Evolutionary conservation across 1,140 invertebrate species (phyloP).

Genomic region (Drosophila tani): DNA sequence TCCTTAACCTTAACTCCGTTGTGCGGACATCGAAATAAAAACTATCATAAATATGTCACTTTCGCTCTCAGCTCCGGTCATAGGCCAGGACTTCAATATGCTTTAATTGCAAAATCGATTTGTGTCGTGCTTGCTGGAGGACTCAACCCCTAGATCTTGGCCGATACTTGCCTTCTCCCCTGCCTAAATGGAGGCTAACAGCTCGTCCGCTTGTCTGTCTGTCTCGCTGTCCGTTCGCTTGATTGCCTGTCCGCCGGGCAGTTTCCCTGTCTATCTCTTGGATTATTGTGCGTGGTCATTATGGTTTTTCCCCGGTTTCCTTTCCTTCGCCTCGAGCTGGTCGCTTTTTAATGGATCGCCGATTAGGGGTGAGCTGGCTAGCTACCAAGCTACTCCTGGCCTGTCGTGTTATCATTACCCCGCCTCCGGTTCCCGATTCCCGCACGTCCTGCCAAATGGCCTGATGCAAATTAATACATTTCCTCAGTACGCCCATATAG

Average conservation of each 20-base stretch:
- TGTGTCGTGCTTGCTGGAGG: conserved; percentile 53
- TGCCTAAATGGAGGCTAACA: conserved; percentile 56
- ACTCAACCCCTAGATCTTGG: conserved; percentile 49
- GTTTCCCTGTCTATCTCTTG: conserved; percentile 36
- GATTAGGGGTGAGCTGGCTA: conserved; percentile 34
- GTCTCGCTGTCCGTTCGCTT: conserved; percentile 10
- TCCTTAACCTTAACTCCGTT: conserved; percentile 70
- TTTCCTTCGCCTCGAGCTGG: conserved; percentile 10
- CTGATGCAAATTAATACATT: conserved; percentile 71
- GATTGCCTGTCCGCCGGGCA: conserved; percentile 24
- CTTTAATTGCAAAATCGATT: conserved; percentile 83
- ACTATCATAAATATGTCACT: conserved; percentile 61
- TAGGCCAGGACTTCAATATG: conserved; percentile 42
- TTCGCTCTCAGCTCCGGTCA: conserved; percentile 60
- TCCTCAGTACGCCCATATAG: conserved; percentile 16
- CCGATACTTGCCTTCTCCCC: conserved; percentile 20
- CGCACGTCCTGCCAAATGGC: conserved; percentile 22
- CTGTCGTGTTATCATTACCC: conserved; percentile 61
- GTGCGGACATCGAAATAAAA: conserved; percentile 25
- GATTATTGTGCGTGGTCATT: conserved; percentile 79
- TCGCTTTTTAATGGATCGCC: conserved; percentile 50
- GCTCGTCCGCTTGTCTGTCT: conserved; percentile 28
- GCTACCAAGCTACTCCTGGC: conserved; percentile 9
- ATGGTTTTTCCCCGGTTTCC: conserved; percentile 33
- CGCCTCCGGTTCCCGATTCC: conserved; percentile 7